Base-by-base conservation (phyloP, 2,797 vertebrate genomes). In the Eospalax fontanierii region DNA sequence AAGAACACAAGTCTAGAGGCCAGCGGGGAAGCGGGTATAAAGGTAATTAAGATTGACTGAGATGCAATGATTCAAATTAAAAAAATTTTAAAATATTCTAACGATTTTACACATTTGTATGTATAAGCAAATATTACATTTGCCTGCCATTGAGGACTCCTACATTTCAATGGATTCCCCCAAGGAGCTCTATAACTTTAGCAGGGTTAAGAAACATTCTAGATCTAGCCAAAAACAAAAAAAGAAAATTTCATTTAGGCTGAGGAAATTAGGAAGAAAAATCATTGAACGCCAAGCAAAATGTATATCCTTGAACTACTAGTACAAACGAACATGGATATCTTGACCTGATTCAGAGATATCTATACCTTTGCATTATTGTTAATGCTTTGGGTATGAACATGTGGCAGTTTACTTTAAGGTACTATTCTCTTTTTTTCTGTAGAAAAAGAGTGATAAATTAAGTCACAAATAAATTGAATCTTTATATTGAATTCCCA, bases 401-500 rank as follows among this genome's bases (percentile, higher is more conserved):
- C 14, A 71, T 33, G 3, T n/a, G 59, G 24, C n/a, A 21, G 46
- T 4, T 18, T 81, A 71, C 70, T 26, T 89, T 81, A 33, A 35
- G 3, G 38, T 73, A 71, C 89, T 54, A 54, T 93, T 86, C 75
- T 88, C 28, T 91, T 73, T 57, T 75, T 66, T 15, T 89, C 43
- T 79, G 2, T n/a, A 65, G 70, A 80, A 30, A 40, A 22, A n/a
- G 57, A 75, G 4, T 21, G 79, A 10, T 71, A 87, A 24, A 7
- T 89, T 89, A 61, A 30, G 30, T 73, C 35, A 78, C 35, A 61
- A 76, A 8, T 4, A 82, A 68, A 73, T 50, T 43, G 46, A 73
- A 59, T 85, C 38, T 82, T 90, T 15, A 65, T 46, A n/a, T 30
- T 95, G 65, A 75, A 57, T 90, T 95, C 40, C n/a, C 68, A 89